Conservation (phyloP, 2,888 invertebrate species). For the Agrotis clavis region DNA sequence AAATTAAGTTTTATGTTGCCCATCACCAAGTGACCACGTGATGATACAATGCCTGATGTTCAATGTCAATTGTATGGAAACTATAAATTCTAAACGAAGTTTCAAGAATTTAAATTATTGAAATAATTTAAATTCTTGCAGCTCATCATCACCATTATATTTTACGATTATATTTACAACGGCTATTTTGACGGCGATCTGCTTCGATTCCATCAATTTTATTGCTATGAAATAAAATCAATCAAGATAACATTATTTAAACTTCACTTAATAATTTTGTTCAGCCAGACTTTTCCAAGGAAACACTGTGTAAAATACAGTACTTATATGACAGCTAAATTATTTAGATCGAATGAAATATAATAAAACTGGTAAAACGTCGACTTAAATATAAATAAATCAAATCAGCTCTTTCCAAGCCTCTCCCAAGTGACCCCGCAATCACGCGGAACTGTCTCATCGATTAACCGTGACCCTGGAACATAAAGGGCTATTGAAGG, state of each 20-base stretch:
- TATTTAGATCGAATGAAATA: neutral
- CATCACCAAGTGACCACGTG: slow-evolving; percentile 34
- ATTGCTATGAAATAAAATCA: neutral
- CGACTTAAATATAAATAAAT: neutral
- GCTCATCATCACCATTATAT: slow-evolving; percentile 2
- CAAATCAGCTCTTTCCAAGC: neutral
- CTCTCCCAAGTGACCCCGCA: neutral
- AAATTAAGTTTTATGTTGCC: slow-evolving; percentile 31
- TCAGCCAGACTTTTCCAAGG: no score
- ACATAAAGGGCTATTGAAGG: no score
- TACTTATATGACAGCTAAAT: neutral
- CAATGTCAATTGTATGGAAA: slow-evolving; percentile 28
- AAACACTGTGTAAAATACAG: no score
- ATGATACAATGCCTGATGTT: neutral
- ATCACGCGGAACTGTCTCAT: no score
- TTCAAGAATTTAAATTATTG: slow-evolving; percentile 37
- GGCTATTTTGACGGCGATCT: neutral
- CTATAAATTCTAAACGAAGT: slow-evolving; percentile 30
- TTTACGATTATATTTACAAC: slow-evolving; percentile 19
- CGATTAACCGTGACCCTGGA: no score
- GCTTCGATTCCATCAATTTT: neutral
- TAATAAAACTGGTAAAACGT: neutral
- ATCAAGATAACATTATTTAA: neutral
- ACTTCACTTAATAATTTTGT: neutral
- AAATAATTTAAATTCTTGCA: slow-evolving; percentile 24